Evolutionary conservation across 2,797 vertebrate species (phyloP).

Genomic region (Heliangelus exortis): DNA sequence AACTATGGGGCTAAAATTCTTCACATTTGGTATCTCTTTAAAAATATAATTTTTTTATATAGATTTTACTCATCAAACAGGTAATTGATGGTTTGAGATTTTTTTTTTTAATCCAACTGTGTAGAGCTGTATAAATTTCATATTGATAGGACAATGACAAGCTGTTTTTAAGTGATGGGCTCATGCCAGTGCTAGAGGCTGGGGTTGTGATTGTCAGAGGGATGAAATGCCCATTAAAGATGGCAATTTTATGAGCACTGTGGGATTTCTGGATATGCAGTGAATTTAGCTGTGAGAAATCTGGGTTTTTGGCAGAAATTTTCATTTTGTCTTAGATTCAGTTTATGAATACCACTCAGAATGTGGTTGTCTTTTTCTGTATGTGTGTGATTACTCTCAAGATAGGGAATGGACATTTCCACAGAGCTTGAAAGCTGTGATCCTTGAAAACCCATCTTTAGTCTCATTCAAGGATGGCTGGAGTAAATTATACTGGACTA

Average conservation of each 20-base stretch:
- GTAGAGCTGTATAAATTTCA: not conserved
- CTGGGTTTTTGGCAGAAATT: not conserved
- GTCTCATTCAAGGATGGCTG: constrained; percentile 40
- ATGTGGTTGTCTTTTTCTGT: constrained; percentile 14
- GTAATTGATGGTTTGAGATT: not conserved
- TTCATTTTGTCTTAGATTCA: not conserved
- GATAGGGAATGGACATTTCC: constrained; percentile 30
- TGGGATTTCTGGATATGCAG: not conserved
- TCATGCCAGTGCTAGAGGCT: not conserved
- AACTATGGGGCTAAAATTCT: not conserved
- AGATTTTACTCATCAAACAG: not conserved
- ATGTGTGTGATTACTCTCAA: constrained; percentile 23
- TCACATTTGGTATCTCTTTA: not conserved
- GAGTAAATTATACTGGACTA: constrained; percentile 20
- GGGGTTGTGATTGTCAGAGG: not conserved
- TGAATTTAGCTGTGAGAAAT: constrained; percentile 3
- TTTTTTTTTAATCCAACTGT: not conserved
- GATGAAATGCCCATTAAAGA: constrained; percentile 35
- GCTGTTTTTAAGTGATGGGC: not conserved
- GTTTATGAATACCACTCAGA: constrained; percentile 40
- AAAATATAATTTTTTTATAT: not conserved
- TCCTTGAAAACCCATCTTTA: constrained; percentile 37
- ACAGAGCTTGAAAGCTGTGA: constrained; percentile 37
- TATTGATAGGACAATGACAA: constrained; percentile 9
- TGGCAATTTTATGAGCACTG: not conserved